Percentiles rank a stretch among this genome's conserved stretches.
These are phyloP conservation scores for Camelus bactrianus DNA, from an alignment of 2,113 vertebrate species.

Conservation along the genomic window DNA sequence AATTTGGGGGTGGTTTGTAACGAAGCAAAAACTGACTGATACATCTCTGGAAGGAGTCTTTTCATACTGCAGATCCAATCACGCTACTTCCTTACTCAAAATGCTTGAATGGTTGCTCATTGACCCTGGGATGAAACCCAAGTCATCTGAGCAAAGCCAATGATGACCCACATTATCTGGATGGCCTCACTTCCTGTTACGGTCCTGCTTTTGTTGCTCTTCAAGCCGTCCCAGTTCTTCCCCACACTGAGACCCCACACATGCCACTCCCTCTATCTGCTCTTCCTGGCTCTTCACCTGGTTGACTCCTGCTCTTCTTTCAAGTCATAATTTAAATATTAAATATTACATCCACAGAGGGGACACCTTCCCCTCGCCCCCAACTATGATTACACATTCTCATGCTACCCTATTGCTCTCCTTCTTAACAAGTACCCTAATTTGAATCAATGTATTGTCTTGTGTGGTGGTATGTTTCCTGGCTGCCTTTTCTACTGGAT, in stretches of 20 bases:
- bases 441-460: not conserved
- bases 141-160: not conserved
- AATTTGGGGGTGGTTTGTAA: not conserved
- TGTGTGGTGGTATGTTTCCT: not conserved
- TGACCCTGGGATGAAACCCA: not conserved
- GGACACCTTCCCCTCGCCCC: not conserved
- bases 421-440: not conserved
- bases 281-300: not conserved
- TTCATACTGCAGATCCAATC: not conserved
- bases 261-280: not conserved
- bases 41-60: not conserved
- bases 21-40: not conserved
- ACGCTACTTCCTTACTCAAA: not conserved
- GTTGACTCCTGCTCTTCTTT: not conserved
- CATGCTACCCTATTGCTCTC: not conserved
- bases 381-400: rapidly evolving
- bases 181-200: rapidly evolving
- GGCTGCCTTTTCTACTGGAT: not conserved
- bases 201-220: not conserved
- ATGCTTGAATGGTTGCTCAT: not conserved
- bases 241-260: not conserved
- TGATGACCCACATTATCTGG: not conserved
- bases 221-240: not conserved
- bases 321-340: not conserved
- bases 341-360: not conserved